A percentile compares a stretch with the other conserved stretches of the same genome.
Evolutionary conservation across 2,797 vertebrate species (phyloP).

Genomic region (Parambassis ranga): DNA sequence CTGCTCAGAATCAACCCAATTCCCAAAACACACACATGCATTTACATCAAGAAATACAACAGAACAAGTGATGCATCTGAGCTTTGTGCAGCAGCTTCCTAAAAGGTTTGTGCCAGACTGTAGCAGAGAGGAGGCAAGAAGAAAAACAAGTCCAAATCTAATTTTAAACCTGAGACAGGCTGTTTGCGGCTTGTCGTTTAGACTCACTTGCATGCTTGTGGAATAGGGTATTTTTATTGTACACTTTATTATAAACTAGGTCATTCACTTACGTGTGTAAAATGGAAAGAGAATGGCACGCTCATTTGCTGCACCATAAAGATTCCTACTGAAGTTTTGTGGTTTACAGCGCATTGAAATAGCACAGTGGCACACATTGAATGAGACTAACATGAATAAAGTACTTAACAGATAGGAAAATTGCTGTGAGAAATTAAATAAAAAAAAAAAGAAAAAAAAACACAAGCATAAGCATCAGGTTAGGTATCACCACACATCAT

Average conservation of each 20-base stretch:
- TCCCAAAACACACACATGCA: neutral
- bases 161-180: conserved; percentile 62
- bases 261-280: conserved; percentile 48
- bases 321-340: conserved; percentile 21
- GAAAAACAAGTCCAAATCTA: conserved; percentile 57
- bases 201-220: conserved; percentile 65
- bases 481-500: too few species aligned
- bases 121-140: conserved; percentile 9
- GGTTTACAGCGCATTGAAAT: conserved; percentile 34
- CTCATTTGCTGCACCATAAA: conserved; percentile 37
- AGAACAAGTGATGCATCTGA: neutral
- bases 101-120: conserved; percentile 2
- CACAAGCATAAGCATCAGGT: neutral
- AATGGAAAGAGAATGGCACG: conserved; percentile 45
- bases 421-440: neutral
- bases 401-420: neutral
- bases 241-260: conserved; percentile 58
- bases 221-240: conserved; percentile 61
- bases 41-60: neutral
- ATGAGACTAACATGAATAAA: neutral
- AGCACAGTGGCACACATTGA: neutral
- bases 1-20: neutral
- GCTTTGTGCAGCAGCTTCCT: neutral
- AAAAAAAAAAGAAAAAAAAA: neutral
- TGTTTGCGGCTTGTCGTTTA: conserved; percentile 66